phyloP scores from a whole-genome alignment of 2,888 invertebrate genomes.

The Leptinotarsa peninsularis region DNA sequence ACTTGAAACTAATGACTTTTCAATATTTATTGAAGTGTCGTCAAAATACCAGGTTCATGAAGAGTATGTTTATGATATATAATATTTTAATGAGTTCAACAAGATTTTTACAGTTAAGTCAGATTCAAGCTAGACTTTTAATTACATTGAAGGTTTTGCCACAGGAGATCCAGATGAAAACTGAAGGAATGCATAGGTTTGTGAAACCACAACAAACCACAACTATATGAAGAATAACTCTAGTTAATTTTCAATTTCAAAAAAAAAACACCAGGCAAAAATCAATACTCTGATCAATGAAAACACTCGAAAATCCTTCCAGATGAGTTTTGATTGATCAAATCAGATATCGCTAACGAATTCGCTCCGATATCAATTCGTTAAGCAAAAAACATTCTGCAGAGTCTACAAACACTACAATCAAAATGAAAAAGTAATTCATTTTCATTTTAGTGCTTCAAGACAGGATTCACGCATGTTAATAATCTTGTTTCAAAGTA shows the following conservation, averaged over 20 bases:
- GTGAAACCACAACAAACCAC: too few species aligned
- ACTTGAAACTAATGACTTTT: too few species aligned
- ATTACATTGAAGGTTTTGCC: too few species aligned
- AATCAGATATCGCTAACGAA: background rate
- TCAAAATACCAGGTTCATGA: too few species aligned
- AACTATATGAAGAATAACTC: too few species aligned
- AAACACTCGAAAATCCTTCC: background rate
- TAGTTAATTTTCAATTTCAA: background rate
- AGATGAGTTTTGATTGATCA: background rate
- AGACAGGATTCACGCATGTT: background rate
- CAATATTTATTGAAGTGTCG: too few species aligned
- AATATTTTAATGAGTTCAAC: too few species aligned
- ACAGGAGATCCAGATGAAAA: too few species aligned
- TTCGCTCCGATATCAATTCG: background rate
- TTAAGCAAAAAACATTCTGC: background rate
- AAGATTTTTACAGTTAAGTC: too few species aligned
- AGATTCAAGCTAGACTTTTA: too few species aligned
- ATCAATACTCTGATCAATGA: background rate
- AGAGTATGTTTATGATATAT: too few species aligned
- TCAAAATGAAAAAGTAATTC: slow-evolving; percentile 8
- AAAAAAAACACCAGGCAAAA: background rate
- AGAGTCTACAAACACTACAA: slow-evolving; percentile 6
- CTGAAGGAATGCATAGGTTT: too few species aligned
- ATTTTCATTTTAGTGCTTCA: slow-evolving; percentile 7
- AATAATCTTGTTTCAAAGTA: background rate